Percentiles rank a stretch among this genome's conserved stretches.
Evolutionary conservation across 2,797 vertebrate genomes (phyloP).

Genomic region (Silurus lanzhouensis): DNA sequence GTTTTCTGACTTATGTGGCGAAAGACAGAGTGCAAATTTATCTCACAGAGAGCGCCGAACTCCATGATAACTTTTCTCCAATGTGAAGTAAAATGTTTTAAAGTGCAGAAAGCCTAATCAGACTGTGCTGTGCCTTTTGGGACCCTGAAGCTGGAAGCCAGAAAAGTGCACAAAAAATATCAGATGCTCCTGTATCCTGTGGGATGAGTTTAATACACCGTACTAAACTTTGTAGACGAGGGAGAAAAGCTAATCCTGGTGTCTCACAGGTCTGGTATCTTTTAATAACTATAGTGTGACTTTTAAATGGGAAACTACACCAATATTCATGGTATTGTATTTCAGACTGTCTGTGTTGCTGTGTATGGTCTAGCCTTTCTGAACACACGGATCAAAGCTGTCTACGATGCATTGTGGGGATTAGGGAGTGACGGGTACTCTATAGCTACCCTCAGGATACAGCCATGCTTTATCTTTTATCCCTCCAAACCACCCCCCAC

Average conservation of each 20-base stretch:
- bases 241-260: not conserved
- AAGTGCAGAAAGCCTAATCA: not conserved
- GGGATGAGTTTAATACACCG: not conserved
- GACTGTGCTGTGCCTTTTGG: not conserved
- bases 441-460: constrained; percentile 64
- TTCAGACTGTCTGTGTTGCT: not conserved
- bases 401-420: constrained; percentile 57
- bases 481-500: constrained; percentile 14
- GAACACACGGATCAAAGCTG: constrained; percentile 41
- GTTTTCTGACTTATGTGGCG: no score
- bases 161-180: not conserved
- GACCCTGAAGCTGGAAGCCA: not conserved
- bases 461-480: constrained; percentile 65
- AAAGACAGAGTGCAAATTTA: no score
- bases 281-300: not conserved
- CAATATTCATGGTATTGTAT: not conserved
- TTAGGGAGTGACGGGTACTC: constrained; percentile 61
- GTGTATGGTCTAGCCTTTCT: constrained; percentile 28
- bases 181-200: not conserved
- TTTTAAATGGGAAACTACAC: not conserved
- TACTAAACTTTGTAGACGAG: no score
- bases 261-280: not conserved
- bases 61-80: not conserved
- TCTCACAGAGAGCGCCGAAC: not conserved
- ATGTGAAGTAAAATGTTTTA: not conserved